Evolutionary conservation across 2,113 vertebrate species (phyloP).

Genomic region (Leptobrachium leishanense): DNA sequence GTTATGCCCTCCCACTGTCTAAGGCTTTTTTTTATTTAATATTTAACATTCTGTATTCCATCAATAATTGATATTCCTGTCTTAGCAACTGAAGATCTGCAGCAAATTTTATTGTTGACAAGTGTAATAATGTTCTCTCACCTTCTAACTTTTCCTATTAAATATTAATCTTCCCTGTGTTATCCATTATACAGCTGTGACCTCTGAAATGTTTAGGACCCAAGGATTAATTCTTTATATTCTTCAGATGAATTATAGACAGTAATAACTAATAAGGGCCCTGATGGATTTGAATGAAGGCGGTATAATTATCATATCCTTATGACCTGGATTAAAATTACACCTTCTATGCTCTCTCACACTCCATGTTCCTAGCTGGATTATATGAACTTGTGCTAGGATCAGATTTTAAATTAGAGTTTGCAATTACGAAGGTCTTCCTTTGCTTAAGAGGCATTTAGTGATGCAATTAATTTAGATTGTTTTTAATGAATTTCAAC

Average conservation of each 20-base stretch:
- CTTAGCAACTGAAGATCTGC: constrained; percentile 59
- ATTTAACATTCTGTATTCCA: constrained; percentile 63
- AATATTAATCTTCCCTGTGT: constrained; percentile 60
- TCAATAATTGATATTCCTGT: constrained; percentile 65
- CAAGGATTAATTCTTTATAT: constrained; percentile 40
- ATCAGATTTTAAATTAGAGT: background rate
- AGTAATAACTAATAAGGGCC: constrained; percentile 43
- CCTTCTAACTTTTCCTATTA: constrained; percentile 62
- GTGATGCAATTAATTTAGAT: background rate
- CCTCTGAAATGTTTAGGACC: constrained; percentile 46
- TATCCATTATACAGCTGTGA: constrained; percentile 48
- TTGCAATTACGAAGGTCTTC: background rate
- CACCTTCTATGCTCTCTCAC: background rate
- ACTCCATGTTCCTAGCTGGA: background rate
- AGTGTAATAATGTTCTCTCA: constrained; percentile 58
- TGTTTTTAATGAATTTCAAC: no score
- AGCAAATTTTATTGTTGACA: constrained; percentile 65
- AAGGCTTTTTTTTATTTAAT: constrained; percentile 66
- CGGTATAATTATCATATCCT: constrained; percentile 20
- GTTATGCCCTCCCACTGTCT: constrained; percentile 62
- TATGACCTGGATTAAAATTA: background rate
- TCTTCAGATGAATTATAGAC: constrained; percentile 33
- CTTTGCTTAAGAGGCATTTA: background rate
- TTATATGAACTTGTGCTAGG: background rate
- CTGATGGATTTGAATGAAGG: constrained; percentile 17